Evolutionary conservation across 2,888 invertebrate genomes (phyloP), one percentile per base, ranked within the genome.

Genomic region (Agriopis leucophaearia): DNA sequence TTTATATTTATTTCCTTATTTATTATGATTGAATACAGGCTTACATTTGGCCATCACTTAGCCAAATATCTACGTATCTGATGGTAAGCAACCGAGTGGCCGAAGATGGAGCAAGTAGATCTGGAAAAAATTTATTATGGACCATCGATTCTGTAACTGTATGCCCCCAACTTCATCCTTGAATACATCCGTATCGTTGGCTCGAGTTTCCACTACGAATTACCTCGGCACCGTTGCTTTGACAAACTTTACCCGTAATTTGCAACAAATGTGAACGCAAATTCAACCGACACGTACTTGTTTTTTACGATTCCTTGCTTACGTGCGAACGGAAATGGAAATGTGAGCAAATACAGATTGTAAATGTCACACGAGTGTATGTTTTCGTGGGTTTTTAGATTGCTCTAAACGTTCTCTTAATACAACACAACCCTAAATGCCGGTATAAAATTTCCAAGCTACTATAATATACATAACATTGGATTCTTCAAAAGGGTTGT

Each of bases 151-250:
- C 44, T 44, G n/a, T 45, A 15, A 7, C 45, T 45, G 15, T 15
- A 8, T 8, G n/a, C 18, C 18, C 42, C 12, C 27, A 27, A 5
- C 42, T 13, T n/a, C 9, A 0, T 10, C n/a, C 42, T 42, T 55
- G 5, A 55, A 8, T 55, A 44, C 42, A 42, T n/a, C 55, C 55
- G 64, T 63, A 74, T 74, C 64, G 65, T 66, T 52, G 63, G 67
- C 69, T 60, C 60, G 74, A 69, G 75, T 76, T 80, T 78, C 69
- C 69, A 62, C 65, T 72, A 58, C 61, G 70, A 79, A 75, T 82
- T 79, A 80, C 73, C 74, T 67, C 65, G 51, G 60, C 54, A 60
- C 18, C 63, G 48, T 70, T 66, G 70, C 73, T 75, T 75, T 73
- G 70, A 72, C 67, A 74, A 78, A 77, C 73, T 76, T 77, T 50